Evolutionary conservation across 2,113 vertebrate genomes (phyloP).

Genomic region (Lophura nycthemera): DNA sequence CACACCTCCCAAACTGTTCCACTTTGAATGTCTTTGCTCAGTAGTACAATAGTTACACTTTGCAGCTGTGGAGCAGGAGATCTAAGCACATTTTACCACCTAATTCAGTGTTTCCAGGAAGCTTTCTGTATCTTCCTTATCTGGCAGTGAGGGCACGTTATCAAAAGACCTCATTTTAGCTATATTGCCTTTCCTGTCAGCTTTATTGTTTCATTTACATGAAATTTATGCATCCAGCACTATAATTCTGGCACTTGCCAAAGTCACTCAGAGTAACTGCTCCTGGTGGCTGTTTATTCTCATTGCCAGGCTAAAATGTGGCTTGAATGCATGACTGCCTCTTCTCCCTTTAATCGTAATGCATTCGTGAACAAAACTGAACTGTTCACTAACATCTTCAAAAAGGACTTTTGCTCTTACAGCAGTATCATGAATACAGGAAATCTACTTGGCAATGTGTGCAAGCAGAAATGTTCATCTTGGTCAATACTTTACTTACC

Average conservation of each 20-base stretch:
- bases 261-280: not conserved
- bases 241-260: not conserved
- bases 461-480: not conserved
- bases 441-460: not conserved
- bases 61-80: not conserved
- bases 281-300: not conserved
- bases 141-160: not conserved
- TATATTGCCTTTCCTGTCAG: not conserved
- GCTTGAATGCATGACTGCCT: not conserved
- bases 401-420: not conserved
- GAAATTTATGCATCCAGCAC: not conserved
- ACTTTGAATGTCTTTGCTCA: not conserved
- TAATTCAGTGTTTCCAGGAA: not conserved
- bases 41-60: not conserved
- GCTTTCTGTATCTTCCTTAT: not conserved
- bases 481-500: not conserved
- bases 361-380: not conserved
- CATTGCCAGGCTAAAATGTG: not conserved
- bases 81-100: not conserved
- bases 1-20: not conserved
- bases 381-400: not conserved
- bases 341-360: not conserved
- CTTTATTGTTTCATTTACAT: not conserved
- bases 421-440: not conserved
- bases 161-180: not conserved